Evolutionary conservation across 2,888 invertebrate genomes (phyloP).

Genomic region (Automeris io): DNA sequence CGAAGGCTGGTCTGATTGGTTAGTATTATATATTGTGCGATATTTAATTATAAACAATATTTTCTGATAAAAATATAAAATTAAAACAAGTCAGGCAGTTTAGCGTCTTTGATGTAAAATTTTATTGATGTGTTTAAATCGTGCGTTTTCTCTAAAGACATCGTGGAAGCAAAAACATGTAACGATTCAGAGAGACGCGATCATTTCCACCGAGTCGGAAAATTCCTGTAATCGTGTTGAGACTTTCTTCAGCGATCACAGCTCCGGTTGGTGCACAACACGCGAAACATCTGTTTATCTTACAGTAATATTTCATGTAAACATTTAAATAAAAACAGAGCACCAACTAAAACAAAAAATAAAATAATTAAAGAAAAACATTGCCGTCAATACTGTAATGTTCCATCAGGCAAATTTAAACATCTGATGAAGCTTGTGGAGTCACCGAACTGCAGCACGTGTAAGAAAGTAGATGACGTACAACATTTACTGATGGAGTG

Average conservation of each 20-base stretch:
- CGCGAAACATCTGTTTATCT: constrained; percentile 35
- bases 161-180: constrained; percentile 50
- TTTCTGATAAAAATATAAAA: constrained; percentile 13
- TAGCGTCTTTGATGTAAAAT: constrained; percentile 26
- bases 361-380: too few species aligned
- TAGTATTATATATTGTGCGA: too few species aligned
- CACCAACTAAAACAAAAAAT: too few species aligned
- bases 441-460: too few species aligned
- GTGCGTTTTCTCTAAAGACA: constrained; percentile 48
- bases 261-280: constrained; percentile 39
- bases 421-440: too few species aligned
- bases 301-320: constrained; percentile 1
- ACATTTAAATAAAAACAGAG: too few species aligned
- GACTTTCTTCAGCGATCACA: constrained; percentile 63
- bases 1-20: too few species aligned
- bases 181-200: constrained; percentile 67
- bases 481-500: too few species aligned
- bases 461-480: too few species aligned
- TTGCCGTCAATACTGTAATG: too few species aligned
- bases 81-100: constrained; percentile 11
- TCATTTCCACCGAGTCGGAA: constrained; percentile 70
- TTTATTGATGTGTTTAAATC: constrained; percentile 27
- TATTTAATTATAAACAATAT: neutral
- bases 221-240: constrained; percentile 67
- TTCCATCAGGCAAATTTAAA: too few species aligned